Percentiles rank a stretch among this genome's conserved stretches.
Evolutionary conservation across 2,797 vertebrate genomes (phyloP).

Genomic region (Anomalospiza imberbis): DNA sequence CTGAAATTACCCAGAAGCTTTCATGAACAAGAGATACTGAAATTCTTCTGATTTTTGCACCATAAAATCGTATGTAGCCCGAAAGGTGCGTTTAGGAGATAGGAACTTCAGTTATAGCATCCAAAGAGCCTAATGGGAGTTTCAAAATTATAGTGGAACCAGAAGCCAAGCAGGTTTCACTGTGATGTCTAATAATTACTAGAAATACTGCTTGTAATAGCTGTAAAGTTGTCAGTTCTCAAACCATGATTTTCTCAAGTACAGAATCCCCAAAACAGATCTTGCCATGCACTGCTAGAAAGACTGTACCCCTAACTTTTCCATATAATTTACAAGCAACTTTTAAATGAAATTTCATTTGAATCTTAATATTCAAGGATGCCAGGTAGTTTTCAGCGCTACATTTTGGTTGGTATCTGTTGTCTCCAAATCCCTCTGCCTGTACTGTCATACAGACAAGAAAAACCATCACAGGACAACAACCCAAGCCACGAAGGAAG

Average conservation of each 20-base stretch:
- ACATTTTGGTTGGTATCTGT: neutral
- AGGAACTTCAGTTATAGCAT: constrained; percentile 3
- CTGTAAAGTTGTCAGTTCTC: neutral
- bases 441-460: neutral
- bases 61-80: neutral
- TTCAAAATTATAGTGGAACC: neutral
- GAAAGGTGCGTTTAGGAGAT: constrained; percentile 32
- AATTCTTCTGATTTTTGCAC: neutral
- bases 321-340: neutral
- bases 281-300: neutral
- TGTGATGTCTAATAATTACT: neutral
- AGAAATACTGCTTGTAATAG: neutral
- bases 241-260: neutral
- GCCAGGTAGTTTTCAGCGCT: neutral
- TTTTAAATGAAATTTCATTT: neutral
- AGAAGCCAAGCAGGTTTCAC: neutral
- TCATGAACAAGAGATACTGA: neutral
- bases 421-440: neutral
- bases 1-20: constrained; percentile 18
- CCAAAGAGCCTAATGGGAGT: neutral
- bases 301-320: neutral
- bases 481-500: neutral
- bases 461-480: neutral
- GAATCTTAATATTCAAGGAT: neutral
- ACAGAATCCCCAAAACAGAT: neutral